A percentile compares a stretch with the other conserved stretches of the same genome.
Conservation (phyloP, 2,888 invertebrate genomes). For the Itoplectis maculator region DNA sequence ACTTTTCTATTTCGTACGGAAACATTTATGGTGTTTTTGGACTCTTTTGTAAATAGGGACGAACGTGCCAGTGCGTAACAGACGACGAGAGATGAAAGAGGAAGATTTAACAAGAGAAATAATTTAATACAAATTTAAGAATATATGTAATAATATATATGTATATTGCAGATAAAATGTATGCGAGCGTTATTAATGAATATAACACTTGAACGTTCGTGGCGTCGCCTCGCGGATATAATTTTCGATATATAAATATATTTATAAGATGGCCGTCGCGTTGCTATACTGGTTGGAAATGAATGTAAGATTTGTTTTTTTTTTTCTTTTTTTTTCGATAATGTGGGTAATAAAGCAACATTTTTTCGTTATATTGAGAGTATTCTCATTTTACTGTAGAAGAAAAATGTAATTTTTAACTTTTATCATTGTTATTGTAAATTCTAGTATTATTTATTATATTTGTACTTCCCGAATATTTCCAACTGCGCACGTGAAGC, state of each 20-base stretch:
- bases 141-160: constrained; percentile 40
- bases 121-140: constrained; percentile 29
- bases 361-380: background rate
- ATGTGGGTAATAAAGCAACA: background rate
- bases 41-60: constrained; percentile 55
- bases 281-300: background rate
- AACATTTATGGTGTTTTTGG: background rate
- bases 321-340: background rate
- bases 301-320: background rate
- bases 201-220: background rate
- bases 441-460: background rate
- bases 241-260: constrained; percentile 2
- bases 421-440: background rate
- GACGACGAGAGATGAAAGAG: background rate
- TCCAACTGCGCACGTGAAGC: background rate
- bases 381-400: background rate
- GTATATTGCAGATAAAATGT: background rate
- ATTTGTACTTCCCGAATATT: background rate
- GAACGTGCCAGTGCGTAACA: constrained; percentile 37
- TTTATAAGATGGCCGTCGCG: background rate
- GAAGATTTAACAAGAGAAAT: background rate
- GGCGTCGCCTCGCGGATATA: background rate
- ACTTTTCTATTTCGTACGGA: background rate
- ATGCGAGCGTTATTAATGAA: constrained; percentile 3
- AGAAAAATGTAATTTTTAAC: background rate